These are phyloP conservation scores for Nannospalax galili DNA, from an alignment of 2,113 vertebrate species.

Conservation along the genomic window DNA sequence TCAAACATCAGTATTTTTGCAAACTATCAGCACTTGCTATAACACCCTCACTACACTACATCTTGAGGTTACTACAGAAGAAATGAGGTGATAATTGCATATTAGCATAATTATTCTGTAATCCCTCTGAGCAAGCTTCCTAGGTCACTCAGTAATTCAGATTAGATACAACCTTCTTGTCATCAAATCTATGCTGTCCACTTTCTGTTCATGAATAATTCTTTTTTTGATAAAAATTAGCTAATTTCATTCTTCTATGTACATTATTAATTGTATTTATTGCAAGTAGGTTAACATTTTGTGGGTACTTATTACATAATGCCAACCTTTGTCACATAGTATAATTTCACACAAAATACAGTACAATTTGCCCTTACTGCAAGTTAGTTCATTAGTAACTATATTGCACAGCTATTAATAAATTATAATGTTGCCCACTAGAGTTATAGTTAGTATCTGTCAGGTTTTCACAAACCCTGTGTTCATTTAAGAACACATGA, in stretches of 20 bases:
- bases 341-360: conserved; percentile 75
- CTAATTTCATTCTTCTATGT: conserved; percentile 86
- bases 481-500: conserved; percentile 59
- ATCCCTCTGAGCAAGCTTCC: conserved; percentile 90
- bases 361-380: conserved; percentile 51
- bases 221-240: conserved; percentile 83
- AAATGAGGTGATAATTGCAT: conserved; percentile 96
- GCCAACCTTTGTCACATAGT: conserved; percentile 65
- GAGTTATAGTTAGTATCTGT: conserved; percentile 68
- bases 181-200: conserved; percentile 89
- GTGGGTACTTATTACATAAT: conserved; percentile 79
- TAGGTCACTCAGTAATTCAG: conserved; percentile 92
- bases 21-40: conserved; percentile 93
- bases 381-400: conserved; percentile 74
- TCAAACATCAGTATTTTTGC: conserved; percentile 91
- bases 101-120: conserved; percentile 97
- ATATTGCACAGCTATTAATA: conserved; percentile 59
- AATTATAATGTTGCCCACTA: conserved; percentile 59
- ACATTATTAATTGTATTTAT: conserved; percentile 87
- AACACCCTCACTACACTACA: conserved; percentile 90
- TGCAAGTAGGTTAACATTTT: conserved; percentile 80
- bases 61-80: conserved; percentile 92
- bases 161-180: conserved; percentile 87
- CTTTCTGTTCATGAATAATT: conserved; percentile 90
- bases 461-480: conserved; percentile 58